Percentiles rank a stretch among this genome's conserved stretches.
phyloP scores from a whole-genome alignment of 2,113 vertebrate genomes.

The Tichodroma muraria region DNA sequence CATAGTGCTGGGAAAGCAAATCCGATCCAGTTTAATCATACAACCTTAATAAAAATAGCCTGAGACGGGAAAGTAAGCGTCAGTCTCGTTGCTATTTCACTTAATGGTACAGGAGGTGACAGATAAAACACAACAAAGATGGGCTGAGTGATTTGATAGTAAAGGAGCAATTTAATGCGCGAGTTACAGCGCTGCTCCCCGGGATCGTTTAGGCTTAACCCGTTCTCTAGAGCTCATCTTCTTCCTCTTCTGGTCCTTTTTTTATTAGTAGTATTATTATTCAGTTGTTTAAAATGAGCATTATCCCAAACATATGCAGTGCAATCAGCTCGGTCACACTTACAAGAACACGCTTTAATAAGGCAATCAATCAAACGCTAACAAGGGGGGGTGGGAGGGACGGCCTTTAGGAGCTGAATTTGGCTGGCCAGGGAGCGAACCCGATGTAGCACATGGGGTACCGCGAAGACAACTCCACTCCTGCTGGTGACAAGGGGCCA shows the following conservation, averaged over 20 bases:
- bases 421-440: slow-evolving; percentile 21
- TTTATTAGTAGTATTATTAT: slow-evolving; percentile 64
- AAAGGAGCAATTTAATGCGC: slow-evolving; percentile 68
- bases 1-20: background rate
- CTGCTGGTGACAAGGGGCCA: background rate
- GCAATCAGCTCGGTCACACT: slow-evolving; percentile 99
- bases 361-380: slow-evolving; percentile 95
- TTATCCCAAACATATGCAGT: slow-evolving; percentile 99
- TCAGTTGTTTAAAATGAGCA: slow-evolving; percentile 91
- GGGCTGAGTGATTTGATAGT: slow-evolving; percentile 50
- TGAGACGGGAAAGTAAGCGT: background rate
- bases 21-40: background rate
- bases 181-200: slow-evolving; percentile 57
- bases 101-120: slow-evolving; percentile 6
- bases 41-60: slow-evolving; percentile 39
- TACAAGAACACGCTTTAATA: slow-evolving; percentile 99
- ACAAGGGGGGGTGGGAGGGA: slow-evolving; percentile 54
- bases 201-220: slow-evolving; percentile 67
- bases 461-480: background rate
- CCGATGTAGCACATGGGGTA: background rate
- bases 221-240: slow-evolving; percentile 67
- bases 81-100: background rate
- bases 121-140: background rate
- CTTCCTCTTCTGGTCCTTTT: slow-evolving; percentile 32
- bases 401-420: slow-evolving; percentile 32